Evolutionary conservation across 2,113 vertebrate species (phyloP).

Genomic region (Oreotrochilus melanogaster): DNA sequence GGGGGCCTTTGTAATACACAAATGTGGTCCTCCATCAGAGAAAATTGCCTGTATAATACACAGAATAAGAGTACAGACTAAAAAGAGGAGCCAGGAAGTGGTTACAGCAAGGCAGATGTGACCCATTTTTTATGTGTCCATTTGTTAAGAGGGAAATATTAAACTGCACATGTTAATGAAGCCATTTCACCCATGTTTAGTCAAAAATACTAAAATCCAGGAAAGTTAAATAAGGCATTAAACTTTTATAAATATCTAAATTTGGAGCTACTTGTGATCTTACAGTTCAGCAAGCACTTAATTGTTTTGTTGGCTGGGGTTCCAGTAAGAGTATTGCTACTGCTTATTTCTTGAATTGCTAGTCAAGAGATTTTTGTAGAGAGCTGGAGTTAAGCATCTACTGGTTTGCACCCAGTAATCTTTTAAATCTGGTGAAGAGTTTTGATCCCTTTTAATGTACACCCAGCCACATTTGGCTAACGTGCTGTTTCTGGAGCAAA

Average conservation of each 20-base stretch:
- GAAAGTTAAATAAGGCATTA: background rate
- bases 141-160: background rate
- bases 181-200: background rate
- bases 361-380: background rate
- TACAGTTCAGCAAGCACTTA: background rate
- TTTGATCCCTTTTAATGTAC: background rate
- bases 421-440: background rate
- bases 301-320: background rate
- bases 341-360: background rate
- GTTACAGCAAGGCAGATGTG: background rate
- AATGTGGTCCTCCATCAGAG: background rate
- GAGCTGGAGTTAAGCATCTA: background rate
- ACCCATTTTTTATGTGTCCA: background rate
- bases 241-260: background rate
- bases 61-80: background rate
- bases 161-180: background rate
- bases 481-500: background rate
- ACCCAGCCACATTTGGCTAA: background rate
- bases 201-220: slow-evolving; percentile 11
- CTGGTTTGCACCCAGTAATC: background rate
- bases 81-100: background rate
- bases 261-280: background rate
- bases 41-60: background rate
- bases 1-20: background rate
- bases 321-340: background rate